Base-by-base conservation (phyloP, 2,113 vertebrate genomes). In the Brienomyrus longianalis region DNA sequence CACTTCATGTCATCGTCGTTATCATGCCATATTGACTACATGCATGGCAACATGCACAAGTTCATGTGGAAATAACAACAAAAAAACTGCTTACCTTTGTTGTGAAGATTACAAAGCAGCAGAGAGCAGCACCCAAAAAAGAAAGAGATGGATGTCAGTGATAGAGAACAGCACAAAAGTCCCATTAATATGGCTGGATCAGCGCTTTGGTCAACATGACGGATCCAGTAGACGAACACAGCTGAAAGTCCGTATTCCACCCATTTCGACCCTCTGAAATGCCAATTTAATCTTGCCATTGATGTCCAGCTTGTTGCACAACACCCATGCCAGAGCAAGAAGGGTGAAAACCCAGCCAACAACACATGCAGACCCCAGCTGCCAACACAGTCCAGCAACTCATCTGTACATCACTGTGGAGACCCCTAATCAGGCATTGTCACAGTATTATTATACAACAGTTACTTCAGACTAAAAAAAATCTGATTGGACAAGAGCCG, bases 11-110 rank as follows among this genome's bases (percentile, higher is more conserved):
- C 35, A 8, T 77, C 35, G 6, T 39, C 70, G 43, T 19, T 17
- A 80, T 80, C 74, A 80, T 27, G 74, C 17, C 74, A 43, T 43
- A 7, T 0, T 43, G 74, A 17, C 74, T 43, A 77, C 74, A 39
- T 39, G 3, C 5, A 17, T 17, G 31, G 2, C 70, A 77, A 5
- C 70, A 80, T 19, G 35, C 74, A 80, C 13, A 80, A 6, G 35
- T 80, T 39, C 19, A 35, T 15, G 74, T 43, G n/a, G 74, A 43
- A 43, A 80, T 80, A 80, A 80, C 74, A 80, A 80, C 0, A 80
- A 80, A 11, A 43, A 84, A 48, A 47, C 3, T 84, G 83, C 83
- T 84, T 84, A 84, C 83, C 83, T 84, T 84, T 48, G 83, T 84
- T 84, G 19, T 50, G 87, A 88, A 56, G 62, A 88, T 47, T 43